Percentiles rank a stretch among this genome's conserved stretches.
Conservation (phyloP, 2,797 vertebrate species). For the Myioborus melanocephalus region DNA sequence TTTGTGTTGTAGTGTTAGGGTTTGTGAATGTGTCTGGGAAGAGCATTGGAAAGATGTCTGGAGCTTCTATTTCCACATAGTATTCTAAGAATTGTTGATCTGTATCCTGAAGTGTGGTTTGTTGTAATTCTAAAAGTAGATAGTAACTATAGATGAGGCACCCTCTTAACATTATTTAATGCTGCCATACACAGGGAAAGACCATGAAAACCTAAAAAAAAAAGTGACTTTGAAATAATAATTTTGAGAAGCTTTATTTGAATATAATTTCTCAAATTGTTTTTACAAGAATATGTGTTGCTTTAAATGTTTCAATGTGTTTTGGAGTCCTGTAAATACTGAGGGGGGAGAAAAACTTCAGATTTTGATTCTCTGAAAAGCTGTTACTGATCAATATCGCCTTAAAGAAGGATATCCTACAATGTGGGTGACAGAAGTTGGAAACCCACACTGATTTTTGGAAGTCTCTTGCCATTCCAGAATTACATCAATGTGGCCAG, state of each 20-base stretch:
- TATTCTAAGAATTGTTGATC: background rate
- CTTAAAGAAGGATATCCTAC: background rate
- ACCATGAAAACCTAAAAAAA: background rate
- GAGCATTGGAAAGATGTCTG: background rate
- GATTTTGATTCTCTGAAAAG: background rate
- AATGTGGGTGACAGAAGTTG: background rate
- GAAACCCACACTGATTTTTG: background rate
- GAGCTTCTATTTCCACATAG: background rate
- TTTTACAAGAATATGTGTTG: background rate
- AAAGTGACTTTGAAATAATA: background rate
- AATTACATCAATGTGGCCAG: accelerated
- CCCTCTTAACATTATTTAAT: background rate
- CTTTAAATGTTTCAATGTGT: background rate
- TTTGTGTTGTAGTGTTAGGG: background rate
- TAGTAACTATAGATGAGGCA: background rate
- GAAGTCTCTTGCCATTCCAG: background rate
- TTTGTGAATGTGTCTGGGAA: background rate
- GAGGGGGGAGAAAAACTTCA: background rate
- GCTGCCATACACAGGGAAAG: background rate
- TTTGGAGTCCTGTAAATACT: background rate
- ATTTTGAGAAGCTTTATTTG: background rate
- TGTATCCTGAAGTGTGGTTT: background rate
- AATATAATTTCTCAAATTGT: background rate
- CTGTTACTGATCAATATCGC: background rate
- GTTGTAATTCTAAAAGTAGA: background rate